Evolutionary conservation across 92 coral and sea anemone genomes (phyloP).

Genomic region (Parazoanthus darwini): DNA sequence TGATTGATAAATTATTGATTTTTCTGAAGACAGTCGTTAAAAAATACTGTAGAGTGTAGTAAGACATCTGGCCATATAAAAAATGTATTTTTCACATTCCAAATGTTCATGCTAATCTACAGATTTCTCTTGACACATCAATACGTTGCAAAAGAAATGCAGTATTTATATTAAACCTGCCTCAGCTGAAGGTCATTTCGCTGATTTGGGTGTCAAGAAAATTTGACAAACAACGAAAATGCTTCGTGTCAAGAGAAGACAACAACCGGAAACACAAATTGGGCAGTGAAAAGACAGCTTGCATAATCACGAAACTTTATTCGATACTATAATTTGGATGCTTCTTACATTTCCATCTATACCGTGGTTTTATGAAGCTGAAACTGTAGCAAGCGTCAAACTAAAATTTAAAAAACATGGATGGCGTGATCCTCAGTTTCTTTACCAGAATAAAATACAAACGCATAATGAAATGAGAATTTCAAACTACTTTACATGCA

Average conservation of each 20-base stretch:
- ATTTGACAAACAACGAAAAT: constrained; percentile 3
- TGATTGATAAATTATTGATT: constrained; percentile 19
- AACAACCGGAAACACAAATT: not conserved
- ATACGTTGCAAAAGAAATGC: not conserved
- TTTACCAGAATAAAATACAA: not conserved
- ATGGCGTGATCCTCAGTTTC: not conserved
- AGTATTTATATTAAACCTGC: not conserved
- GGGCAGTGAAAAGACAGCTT: not conserved
- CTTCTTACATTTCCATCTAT: not conserved
- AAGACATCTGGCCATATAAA: constrained; percentile 14
- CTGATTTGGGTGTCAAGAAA: not conserved
- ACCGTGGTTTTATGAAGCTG: not conserved
- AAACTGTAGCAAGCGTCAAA: not conserved
- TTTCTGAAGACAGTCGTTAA: not conserved
- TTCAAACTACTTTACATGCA: not conserved
- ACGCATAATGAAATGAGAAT: not conserved
- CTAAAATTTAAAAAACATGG: too few relatives aligned
- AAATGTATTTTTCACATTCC: not conserved
- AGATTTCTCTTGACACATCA: not conserved
- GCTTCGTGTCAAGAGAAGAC: not conserved
- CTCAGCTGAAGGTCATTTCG: not conserved
- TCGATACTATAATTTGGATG: not conserved
- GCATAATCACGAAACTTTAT: not conserved
- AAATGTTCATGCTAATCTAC: not conserved
- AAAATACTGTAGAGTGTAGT: too few relatives aligned